These are phyloP conservation scores for Damaliscus lunatus DNA, from an alignment of 2,113 vertebrate species.

Conservation along the genomic window DNA sequence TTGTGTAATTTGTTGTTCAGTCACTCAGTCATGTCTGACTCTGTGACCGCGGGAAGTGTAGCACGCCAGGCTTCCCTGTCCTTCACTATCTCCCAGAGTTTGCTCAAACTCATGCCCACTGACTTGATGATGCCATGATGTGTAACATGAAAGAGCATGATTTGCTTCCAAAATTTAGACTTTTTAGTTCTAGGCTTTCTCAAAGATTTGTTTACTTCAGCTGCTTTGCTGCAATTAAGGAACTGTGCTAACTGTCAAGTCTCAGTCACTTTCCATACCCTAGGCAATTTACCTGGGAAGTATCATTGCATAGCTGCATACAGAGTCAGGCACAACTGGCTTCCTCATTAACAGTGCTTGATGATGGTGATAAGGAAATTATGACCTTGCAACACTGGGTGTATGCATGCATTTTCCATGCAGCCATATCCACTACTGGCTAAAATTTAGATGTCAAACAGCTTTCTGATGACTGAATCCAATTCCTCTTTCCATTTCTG, in stretches of 20 bases:
- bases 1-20: neutral
- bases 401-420: neutral
- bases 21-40: neutral
- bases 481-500: constrained; percentile 16
- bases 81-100: neutral
- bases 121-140: neutral
- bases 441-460: neutral
- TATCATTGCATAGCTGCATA: neutral
- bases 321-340: neutral
- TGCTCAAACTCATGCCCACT: neutral
- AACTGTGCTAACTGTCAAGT: neutral
- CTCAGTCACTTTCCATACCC: neutral
- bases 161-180: neutral
- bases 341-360: neutral
- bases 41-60: neutral
- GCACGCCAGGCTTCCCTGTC: neutral
- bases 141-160: neutral
- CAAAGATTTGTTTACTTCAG: neutral
- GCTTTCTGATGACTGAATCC: neutral
- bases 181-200: neutral
- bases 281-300: neutral
- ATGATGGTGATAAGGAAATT: neutral
- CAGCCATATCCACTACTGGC: neutral
- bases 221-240: neutral
- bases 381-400: neutral